phyloP scores from a whole-genome alignment of 2,888 invertebrate genomes.

The Campopleginae sp. region DNA sequence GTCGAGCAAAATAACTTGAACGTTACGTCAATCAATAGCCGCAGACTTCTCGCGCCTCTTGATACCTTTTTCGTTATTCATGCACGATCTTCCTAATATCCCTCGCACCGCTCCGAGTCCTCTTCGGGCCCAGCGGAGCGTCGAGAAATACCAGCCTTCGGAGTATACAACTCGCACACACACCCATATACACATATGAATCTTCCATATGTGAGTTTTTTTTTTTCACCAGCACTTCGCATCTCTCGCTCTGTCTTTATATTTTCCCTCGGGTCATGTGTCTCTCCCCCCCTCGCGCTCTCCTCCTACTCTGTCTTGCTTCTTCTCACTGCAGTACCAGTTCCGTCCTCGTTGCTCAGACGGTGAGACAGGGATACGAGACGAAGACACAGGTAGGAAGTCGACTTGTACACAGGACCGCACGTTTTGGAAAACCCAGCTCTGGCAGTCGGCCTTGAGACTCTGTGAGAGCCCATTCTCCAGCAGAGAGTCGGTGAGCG shows the following conservation, averaged over 20 bases:
- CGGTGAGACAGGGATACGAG: slow-evolving; percentile 57
- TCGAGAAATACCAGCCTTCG: slow-evolving; percentile 43
- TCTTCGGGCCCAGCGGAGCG: slow-evolving; percentile 24
- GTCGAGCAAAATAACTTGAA: slow-evolving; percentile 10
- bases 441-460: slow-evolving; percentile 79
- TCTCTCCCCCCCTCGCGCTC: slow-evolving; percentile 17
- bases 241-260: slow-evolving; percentile 38
- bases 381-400: slow-evolving; percentile 80
- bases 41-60: slow-evolving; percentile 26
- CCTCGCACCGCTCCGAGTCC: background rate
- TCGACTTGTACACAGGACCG: slow-evolving; percentile 72
- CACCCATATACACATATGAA: slow-evolving; percentile 6
- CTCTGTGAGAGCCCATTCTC: slow-evolving; percentile 70
- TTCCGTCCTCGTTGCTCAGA: slow-evolving; percentile 40
- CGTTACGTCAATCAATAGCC: slow-evolving; percentile 53
- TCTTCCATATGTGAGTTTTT: slow-evolving; percentile 32
- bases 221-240: slow-evolving; percentile 50
- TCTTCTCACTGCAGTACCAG: background rate
- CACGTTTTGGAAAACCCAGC: slow-evolving; percentile 81
- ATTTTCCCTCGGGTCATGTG: slow-evolving; percentile 47
- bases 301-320: slow-evolving; percentile 18
- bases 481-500: slow-evolving; percentile 52
- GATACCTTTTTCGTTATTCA: slow-evolving; percentile 37
- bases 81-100: background rate
- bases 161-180: background rate